Conservation (phyloP, 2,888 invertebrate species). For the Diaphora mendica region DNA sequence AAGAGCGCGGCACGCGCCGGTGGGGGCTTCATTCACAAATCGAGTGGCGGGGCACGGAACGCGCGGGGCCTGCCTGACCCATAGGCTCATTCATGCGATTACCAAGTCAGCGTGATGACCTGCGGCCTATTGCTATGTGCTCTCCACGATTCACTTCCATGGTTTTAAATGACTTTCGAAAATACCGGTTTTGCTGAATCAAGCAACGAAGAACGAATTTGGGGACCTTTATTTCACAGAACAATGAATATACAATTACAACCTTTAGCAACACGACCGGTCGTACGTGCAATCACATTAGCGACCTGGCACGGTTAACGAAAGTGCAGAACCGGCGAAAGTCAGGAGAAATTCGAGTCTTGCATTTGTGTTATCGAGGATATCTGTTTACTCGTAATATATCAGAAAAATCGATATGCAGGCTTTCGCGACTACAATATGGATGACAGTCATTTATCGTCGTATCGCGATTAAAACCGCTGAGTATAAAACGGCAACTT, state of each 20-base stretch:
- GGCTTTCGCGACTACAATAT: conserved; percentile 24
- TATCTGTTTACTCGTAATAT: conserved; percentile 37
- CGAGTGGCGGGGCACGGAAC: conserved; percentile 74
- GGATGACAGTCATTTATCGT: conserved; percentile 35
- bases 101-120: conserved; percentile 56
- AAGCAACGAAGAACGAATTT: conserved; percentile 39
- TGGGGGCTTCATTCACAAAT: conserved; percentile 84
- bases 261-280: conserved; percentile 58
- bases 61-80: conserved; percentile 66
- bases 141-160: conserved; percentile 46
- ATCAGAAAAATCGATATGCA: conserved; percentile 33
- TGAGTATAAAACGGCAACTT: conserved; percentile 47
- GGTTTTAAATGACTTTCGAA: conserved; percentile 40
- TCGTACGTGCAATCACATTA: conserved; percentile 54
- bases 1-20: conserved; percentile 79
- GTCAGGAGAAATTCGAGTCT: conserved; percentile 70
- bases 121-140: conserved; percentile 50
- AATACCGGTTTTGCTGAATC: conserved; percentile 50
- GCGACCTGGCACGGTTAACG: conserved; percentile 63
- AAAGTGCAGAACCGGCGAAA: conserved; percentile 64
- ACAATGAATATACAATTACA: conserved; percentile 51
- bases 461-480: conserved; percentile 42
- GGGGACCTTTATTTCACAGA: conserved; percentile 12
- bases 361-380: conserved; percentile 43
- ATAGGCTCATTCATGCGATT: conserved; percentile 78